Base-by-base conservation (phyloP, 2,888 invertebrate species). In the Keiferia lycopersicella region DNA sequence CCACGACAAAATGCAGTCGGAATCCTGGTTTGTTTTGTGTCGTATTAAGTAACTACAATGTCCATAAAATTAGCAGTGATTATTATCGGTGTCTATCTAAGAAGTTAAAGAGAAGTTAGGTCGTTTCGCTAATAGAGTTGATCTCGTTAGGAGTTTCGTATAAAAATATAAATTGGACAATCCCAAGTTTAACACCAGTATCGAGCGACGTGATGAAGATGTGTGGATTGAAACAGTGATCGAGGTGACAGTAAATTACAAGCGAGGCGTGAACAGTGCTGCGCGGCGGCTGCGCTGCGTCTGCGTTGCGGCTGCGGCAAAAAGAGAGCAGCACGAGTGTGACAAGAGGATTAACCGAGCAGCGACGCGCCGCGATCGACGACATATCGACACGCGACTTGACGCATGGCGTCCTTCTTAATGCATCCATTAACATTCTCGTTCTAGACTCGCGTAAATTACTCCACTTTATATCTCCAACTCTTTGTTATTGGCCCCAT, bases 351-450 rank as follows among this genome's bases (percentile, higher is more conserved):
- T 84, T 81, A 83, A 85, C 76, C 77, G 79, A 73, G 68, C 72
- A 67, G 68, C 65, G 66, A 48, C 71, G 67, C 67, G 69, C 58
- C 67, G 62, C 64, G 53, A 71, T 72, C 75, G 84, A 82, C 81
- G 75, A 78, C 76, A 80, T 80, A 83, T 84, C 86, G 78, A 84
- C 88, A 88, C 86, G 88, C 87, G 75, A 87, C 80, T 85, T 87
- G 85, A 87, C 82, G 80, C 79, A 86, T 80, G 77, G 78, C 77
- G 72, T 77, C 77, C 72, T 74, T 73, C 80, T 82, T 81, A 81
- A 82, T 80, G 80, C 79, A 74, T 75, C 77, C 80, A 84, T 84
- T 84, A 79, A 81, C 80, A 83, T 85, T 80, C 74, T 70, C 75
- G 72, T 10, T 74, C 73, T 73, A 74, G 75, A 75, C 72, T 73